Evolutionary conservation across 2,113 vertebrate genomes (phyloP), one percentile per base, ranked within the genome.

Genomic region (Jacana jacana): DNA sequence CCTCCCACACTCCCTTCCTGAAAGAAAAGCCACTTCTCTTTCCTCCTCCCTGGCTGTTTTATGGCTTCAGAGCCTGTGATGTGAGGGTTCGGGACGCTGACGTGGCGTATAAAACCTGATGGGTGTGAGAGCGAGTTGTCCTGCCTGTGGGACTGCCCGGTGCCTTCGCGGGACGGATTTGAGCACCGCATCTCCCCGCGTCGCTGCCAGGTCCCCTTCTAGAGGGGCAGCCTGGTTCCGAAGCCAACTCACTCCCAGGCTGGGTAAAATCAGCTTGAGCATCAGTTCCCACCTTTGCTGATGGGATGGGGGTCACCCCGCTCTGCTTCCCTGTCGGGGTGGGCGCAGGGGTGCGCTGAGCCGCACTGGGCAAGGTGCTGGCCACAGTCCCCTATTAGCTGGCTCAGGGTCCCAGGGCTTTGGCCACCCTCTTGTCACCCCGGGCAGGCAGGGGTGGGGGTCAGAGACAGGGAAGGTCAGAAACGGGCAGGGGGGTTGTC

Each of bases 281-380:
- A 25, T 15, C 1, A 6, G 42, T 55, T 42, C 39, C 57, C 7
- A 4, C 48, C 65, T 72, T 76, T 37, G 66, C 48, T 55, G 63
- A 13, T 17, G 37, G 48, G 39, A 33, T n/a, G 42, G 27, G 61
- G 66, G 30, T 63, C 0, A 0, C 31, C 48, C 33, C 66, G 65
- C 57, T 46, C 1, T 0, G 51, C 22, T 39, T 20, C 39, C 0
- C 0, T 3, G 1, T 33, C 3, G 2, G 23, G 28, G 23, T 5
- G 3, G 17, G 49, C 57, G 24, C 51, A 33, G 0, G 17, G 17
- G 40, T 42, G 49, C 63, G n/a, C 31, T n/a, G 37, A 30, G 46
- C 22, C 7, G 18, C 33, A 2, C 42, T 31, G 14, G 37, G 40
- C 40, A 71, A 37, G 17, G 39, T 81, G 48, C 42, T 2, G 8